Evolutionary conservation across 2,113 vertebrate species (phyloP).

Genomic region (Indri indri): DNA sequence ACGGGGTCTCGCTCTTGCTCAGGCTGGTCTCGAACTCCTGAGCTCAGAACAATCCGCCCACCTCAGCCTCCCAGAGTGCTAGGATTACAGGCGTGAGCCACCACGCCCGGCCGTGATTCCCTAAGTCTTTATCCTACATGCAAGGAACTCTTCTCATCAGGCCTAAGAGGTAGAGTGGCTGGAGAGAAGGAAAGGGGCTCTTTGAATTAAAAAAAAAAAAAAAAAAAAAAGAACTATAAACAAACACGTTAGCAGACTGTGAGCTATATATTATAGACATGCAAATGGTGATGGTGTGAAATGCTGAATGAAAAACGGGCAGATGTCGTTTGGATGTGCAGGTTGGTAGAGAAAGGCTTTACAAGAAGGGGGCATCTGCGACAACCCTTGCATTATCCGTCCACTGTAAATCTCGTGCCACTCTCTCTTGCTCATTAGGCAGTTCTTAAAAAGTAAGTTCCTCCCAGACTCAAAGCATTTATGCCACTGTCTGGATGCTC

Average conservation of each 20-base stretch:
- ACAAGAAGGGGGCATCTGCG: not conserved
- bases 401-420: not conserved
- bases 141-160: not conserved
- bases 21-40: too few relatives aligned
- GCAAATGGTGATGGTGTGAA: not conserved
- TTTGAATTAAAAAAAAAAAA: not conserved
- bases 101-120: too few relatives aligned
- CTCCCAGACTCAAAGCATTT: not conserved
- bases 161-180: not conserved
- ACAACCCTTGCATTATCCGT: not conserved
- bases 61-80: too few relatives aligned
- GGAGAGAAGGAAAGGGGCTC: not conserved
- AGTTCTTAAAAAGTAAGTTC: constrained; percentile 8
- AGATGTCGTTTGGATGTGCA: not conserved
- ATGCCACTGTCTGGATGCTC: not conserved
- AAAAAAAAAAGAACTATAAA: not conserved
- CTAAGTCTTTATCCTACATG: not conserved
- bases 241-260: not conserved
- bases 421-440: not conserved
- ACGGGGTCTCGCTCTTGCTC: too few relatives aligned
- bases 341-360: not conserved
- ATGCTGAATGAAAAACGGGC: not conserved
- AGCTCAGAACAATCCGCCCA: too few relatives aligned
- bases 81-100: too few relatives aligned
- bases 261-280: not conserved